Conservation (phyloP, 2,113 vertebrate species). For the Hippolais icterina region DNA sequence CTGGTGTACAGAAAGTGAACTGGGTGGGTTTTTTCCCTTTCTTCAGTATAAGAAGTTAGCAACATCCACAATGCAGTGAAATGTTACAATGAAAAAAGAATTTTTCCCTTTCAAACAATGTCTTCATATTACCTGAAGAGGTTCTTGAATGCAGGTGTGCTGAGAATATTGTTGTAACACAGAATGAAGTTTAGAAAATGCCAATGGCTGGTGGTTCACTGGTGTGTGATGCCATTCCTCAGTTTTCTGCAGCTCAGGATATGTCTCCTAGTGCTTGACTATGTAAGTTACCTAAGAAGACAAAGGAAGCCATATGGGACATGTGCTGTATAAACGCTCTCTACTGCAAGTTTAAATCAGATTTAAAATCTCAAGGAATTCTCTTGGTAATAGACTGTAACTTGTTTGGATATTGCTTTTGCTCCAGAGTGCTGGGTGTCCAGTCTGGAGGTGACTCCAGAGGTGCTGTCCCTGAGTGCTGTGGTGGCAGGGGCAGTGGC, state of each 20-base stretch:
- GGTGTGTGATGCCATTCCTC: neutral
- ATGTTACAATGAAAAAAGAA: neutral
- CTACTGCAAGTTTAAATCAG: neutral
- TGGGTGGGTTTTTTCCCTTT: neutral
- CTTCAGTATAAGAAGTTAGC: neutral
- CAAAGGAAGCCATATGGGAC: neutral
- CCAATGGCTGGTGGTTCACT: neutral
- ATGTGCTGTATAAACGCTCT: neutral
- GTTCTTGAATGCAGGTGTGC: neutral
- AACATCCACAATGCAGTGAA: neutral
- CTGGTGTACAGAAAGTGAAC: neutral
- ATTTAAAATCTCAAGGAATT: neutral
- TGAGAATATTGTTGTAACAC: neutral
- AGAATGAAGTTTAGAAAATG: neutral
- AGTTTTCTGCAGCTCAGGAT: neutral
- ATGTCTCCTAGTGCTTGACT: neutral
- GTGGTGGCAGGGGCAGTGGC: neutral
- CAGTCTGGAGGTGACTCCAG: rapidly evolving
- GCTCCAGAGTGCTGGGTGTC: rapidly evolving
- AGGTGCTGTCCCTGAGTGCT: neutral
- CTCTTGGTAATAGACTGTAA: neutral
- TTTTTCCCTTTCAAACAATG: neutral
- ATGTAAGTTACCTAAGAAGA: neutral
- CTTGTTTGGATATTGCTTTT: neutral
- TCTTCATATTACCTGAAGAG: neutral